Evolutionary conservation across 2,888 invertebrate genomes (phyloP).

Genomic region (Aphodius granarius): DNA sequence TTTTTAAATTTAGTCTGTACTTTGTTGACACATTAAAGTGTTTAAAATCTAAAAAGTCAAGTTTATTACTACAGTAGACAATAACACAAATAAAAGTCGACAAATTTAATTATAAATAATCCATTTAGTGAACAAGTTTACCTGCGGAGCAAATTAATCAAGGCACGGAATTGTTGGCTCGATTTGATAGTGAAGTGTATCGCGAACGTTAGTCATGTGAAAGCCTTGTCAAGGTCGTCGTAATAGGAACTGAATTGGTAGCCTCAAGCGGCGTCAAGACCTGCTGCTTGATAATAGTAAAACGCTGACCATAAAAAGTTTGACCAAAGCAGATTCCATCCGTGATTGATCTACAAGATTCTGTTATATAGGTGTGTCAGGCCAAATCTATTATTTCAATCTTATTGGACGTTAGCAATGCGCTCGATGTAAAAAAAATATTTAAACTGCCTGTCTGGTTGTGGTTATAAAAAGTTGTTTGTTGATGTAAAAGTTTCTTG

Average conservation of each 20-base stretch:
- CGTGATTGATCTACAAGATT: neutral
- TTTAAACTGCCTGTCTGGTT: neutral
- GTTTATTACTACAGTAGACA: no score
- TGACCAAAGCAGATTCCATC: neutral
- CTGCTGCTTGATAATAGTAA: neutral
- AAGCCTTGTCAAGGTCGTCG: constrained; percentile 17
- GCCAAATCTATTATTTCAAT: neutral
- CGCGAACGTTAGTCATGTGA: constrained; percentile 19
- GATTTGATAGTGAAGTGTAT: constrained; percentile 3
- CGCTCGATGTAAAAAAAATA: neutral
- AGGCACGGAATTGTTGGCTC: neutral
- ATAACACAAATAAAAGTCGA: no score
- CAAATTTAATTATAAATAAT: no score
- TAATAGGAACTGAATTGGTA: neutral
- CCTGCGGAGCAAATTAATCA: neutral
- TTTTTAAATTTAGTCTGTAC: no score
- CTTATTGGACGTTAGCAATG: neutral
- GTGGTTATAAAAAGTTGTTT: neutral
- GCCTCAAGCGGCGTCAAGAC: neutral
- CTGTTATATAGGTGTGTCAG: neutral
- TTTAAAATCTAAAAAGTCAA: no score
- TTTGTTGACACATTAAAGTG: no score
- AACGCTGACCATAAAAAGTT: neutral
- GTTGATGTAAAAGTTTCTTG: neutral
- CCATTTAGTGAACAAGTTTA: no score